Evolutionary conservation across 2,888 invertebrate genomes (phyloP).

Genomic region (Parnassius mnemosyne): DNA sequence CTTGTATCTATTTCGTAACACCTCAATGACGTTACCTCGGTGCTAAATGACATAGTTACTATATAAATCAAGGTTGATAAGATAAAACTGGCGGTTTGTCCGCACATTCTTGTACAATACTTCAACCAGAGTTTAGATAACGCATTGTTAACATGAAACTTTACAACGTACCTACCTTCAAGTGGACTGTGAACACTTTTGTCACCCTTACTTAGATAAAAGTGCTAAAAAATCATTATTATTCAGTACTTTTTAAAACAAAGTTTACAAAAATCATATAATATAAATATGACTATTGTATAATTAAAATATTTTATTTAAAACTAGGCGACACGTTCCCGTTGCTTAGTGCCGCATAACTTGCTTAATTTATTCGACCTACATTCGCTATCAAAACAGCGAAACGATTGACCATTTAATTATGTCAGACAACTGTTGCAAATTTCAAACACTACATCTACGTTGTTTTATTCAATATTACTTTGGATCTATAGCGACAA

Average conservation of each 20-base stretch:
- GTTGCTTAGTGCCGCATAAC: conserved; percentile 44
- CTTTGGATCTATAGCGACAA: not conserved
- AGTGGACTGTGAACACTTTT: too few relatives aligned
- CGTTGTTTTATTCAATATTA: conserved; percentile 11
- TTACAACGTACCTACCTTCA: too few relatives aligned
- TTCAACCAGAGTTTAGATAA: not conserved
- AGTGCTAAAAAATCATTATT: too few relatives aligned
- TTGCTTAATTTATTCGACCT: conserved; percentile 61
- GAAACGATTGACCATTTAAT: conserved; percentile 72
- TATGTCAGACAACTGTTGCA: conserved; percentile 60
- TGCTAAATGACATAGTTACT: conserved; percentile 50
- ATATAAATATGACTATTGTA: too few relatives aligned
- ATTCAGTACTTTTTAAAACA: too few relatives aligned
- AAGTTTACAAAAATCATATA: too few relatives aligned
- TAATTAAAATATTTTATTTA: conserved; percentile 4
- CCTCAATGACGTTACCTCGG: conserved; percentile 29
- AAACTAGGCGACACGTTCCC: conserved; percentile 23
- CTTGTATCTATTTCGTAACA: conserved; percentile 31
- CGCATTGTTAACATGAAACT: not conserved
- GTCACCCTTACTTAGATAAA: too few relatives aligned
- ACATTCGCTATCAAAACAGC: conserved; percentile 53
- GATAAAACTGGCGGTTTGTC: conserved; percentile 46
- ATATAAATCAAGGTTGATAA: conserved; percentile 63
- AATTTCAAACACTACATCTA: conserved; percentile 40
- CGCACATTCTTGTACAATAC: conserved; percentile 30